Base-by-base conservation (phyloP, 2,113 vertebrate species). In the Eidolon helvum region DNA sequence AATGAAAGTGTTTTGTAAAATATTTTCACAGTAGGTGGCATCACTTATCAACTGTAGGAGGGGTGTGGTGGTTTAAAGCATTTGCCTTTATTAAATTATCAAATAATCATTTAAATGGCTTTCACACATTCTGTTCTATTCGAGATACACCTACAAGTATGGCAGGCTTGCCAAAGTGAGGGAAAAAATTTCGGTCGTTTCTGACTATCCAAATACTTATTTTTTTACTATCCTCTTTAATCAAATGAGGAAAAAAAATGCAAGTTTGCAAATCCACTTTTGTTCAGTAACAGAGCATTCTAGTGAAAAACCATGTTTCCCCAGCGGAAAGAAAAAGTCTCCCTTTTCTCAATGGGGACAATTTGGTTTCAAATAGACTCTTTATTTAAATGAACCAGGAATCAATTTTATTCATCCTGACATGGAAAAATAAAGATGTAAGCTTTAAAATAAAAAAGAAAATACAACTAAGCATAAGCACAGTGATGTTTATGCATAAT, bases 351-450 rank as follows among this genome's bases (percentile, higher is more conserved):
- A 0, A 72, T 16, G 55, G 55, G 86, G 78, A 97, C 84, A 91
- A 85, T 97, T 97, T 96, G 89, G 95, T 96, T 98, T 97, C 94
- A 97, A 97, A 97, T 80, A 94, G 91, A 91, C 95, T 97, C 95
- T 97, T 98, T 98, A 97, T 0, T 6, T 98, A 97, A 97, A 97
- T 95, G 88, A 94, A 97, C 86, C 90, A 95, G 85, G 96, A 98
- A 94, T 97, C 94, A 93, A 93, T 97, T 98, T 98, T 97, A 95
- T 90, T 97, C 91, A 97, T 97, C 86, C 90, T 98, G 95, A 98
- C 96, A 96, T 95, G 95, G 94, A 95, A 98, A 97, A 72, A 97
- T 97, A 93, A 98, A 96, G 93, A 98, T 90, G 45, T 5, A 93
- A 88, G 85, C 72, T 98, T 98, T 97, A 97, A 96, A 98, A 97